phyloP scores from a whole-genome alignment of 2,797 vertebrate genomes.

The Ibycter americanus region DNA sequence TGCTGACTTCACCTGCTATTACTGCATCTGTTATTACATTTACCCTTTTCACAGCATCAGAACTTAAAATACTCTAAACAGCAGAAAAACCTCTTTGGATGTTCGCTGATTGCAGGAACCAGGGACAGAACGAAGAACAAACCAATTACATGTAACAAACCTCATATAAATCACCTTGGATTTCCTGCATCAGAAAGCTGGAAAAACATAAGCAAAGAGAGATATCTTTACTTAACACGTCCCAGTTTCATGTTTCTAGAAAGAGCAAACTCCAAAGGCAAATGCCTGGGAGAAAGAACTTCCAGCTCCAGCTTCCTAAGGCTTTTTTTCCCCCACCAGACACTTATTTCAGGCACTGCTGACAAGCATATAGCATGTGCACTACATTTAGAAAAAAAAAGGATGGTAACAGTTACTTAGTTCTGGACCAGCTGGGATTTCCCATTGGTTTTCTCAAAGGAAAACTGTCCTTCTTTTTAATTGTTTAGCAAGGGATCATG shows the following conservation, averaged over 20 bases:
- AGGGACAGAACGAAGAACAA: neutral
- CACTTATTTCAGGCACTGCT: neutral
- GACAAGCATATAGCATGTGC: neutral
- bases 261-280: neutral
- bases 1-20: slow-evolving; percentile 4
- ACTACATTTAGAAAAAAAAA: neutral
- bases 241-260: neutral
- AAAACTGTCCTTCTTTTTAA: neutral
- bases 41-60: neutral
- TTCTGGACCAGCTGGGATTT: neutral
- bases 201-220: neutral
- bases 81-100: neutral
- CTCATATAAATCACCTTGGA: neutral
- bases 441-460: neutral
- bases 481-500: neutral
- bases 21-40: neutral
- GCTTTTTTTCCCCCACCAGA: neutral
- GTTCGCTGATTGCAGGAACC: neutral
- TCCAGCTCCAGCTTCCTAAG: neutral
- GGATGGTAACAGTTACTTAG: neutral
- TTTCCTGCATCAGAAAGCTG: neutral
- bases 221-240: neutral
- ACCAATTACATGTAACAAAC: neutral
- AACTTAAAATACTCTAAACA: neutral
- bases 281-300: neutral